Conservation (phyloP, 2,797 vertebrate species). For the Bovichtus diacanthus region DNA sequence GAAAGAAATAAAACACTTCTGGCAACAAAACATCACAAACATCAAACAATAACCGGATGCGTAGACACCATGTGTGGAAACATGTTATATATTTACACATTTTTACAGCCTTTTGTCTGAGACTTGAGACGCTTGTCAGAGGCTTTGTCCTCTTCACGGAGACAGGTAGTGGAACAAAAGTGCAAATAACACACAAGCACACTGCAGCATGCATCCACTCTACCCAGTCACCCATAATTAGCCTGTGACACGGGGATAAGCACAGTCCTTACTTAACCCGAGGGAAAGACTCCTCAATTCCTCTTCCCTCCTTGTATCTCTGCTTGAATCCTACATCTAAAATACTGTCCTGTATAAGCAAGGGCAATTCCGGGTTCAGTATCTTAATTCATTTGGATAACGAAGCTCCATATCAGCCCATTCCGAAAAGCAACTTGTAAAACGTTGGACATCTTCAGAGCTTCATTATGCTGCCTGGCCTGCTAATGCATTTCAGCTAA, state of each 20-base stretch:
- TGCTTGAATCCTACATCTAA: not conserved
- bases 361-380: not conserved
- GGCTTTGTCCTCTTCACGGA: conserved; percentile 36
- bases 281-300: conserved; percentile 13
- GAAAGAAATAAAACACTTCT: not conserved
- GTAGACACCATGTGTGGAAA: not conserved
- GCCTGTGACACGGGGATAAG: conserved; percentile 38
- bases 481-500: not conserved
- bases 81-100: conserved; percentile 20
- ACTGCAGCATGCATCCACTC: conserved; percentile 36
- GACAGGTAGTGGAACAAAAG: conserved; percentile 49
- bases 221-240: conserved; percentile 56
- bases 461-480: not conserved
- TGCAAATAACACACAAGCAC: conserved; percentile 47
- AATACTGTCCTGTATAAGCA: not conserved
- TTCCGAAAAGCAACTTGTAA: not conserved
- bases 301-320: not conserved
- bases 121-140: not conserved
- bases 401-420: not conserved
- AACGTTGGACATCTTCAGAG: not conserved
- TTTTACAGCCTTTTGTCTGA: conserved; percentile 37
- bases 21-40: not conserved
- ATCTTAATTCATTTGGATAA: not conserved
- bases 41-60: not conserved
- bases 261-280: conserved; percentile 4